A percentile compares a stretch with the other conserved stretches of the same genome.
Evolutionary conservation across 35 echinoderm and acorn worm species (phyloP).

Genomic region (Heliocidaris tuberculata): DNA sequence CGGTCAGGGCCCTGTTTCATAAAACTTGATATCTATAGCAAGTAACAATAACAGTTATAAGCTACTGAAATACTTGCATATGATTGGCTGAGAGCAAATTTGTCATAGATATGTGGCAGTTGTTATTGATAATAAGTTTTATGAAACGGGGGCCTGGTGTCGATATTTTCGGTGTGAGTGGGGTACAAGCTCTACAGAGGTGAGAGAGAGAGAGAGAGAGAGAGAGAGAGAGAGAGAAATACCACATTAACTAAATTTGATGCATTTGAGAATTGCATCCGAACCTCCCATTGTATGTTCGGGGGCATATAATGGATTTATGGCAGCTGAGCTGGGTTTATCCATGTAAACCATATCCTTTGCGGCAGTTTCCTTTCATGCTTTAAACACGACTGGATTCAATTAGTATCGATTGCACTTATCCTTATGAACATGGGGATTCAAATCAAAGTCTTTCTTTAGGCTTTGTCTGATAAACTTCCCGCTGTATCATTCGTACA

Average conservation of each 20-base stretch:
- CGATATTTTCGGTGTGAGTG: too few species aligned
- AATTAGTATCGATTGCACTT: background rate
- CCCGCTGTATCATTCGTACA: background rate
- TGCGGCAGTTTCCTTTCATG: background rate
- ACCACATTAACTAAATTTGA: background rate
- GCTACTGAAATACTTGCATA: too few species aligned
- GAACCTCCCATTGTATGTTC: background rate
- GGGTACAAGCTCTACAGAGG: too few species aligned
- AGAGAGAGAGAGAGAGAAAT: background rate
- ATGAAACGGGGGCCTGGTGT: background rate
- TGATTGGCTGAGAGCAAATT: too few species aligned
- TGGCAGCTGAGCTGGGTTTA: background rate
- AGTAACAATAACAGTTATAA: too few species aligned
- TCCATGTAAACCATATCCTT: background rate
- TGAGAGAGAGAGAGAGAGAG: too few species aligned
- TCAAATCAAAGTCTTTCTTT: background rate
- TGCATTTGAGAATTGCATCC: background rate
- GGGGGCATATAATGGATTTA: background rate
- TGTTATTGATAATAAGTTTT: background rate
- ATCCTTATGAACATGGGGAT: background rate
- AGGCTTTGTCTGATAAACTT: background rate
- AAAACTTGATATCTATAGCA: too few species aligned
- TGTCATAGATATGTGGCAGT: too few species aligned
- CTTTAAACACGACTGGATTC: background rate
- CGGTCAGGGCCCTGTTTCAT: too few species aligned